Percentiles rank a stretch among this genome's conserved stretches.
phyloP scores from a whole-genome alignment of 2,888 invertebrate species.

The Mesopsocus fuscifrons region DNA sequence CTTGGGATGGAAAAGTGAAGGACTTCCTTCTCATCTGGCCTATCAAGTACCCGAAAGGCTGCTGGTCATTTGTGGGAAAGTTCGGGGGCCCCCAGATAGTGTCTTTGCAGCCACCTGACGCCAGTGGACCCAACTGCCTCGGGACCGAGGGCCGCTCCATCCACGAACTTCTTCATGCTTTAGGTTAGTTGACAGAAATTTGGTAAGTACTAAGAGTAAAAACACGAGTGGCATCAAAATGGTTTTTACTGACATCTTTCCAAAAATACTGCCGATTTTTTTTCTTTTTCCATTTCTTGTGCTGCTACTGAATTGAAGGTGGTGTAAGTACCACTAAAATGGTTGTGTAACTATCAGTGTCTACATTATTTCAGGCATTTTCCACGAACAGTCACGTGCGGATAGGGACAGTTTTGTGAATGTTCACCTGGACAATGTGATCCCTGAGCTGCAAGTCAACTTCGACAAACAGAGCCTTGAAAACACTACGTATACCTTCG shows the following conservation, averaged over 20 bases:
- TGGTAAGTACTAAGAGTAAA: no score
- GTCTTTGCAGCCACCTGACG: conserved; percentile 42
- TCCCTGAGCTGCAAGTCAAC: conserved; percentile 39
- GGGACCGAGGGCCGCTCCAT: conserved; percentile 51
- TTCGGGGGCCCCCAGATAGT: conserved; percentile 55
- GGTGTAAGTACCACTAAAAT: no score
- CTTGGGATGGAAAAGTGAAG: conserved; percentile 39
- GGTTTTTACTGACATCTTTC: no score
- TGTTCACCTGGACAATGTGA: conserved; percentile 46
- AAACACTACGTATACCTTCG: conserved; percentile 43
- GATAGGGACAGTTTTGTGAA: conserved; percentile 52
- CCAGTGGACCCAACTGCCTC: conserved; percentile 39
- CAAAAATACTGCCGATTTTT: no score
- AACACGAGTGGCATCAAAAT: no score
- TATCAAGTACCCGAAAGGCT: conserved; percentile 39
- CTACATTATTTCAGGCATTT: conserved; percentile 31
- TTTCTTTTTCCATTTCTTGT: conserved; percentile 1
- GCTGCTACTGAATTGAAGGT: no score
- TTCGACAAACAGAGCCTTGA: conserved; percentile 42
- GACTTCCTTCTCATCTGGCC: conserved; percentile 47
- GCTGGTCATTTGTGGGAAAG: conserved; percentile 58
- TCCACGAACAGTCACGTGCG: conserved; percentile 59
- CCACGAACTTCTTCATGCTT: conserved; percentile 60
- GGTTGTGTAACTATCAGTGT: no score
- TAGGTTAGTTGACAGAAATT: no score